A percentile compares a stretch with the other conserved stretches of the same genome.
Evolutionary conservation across 2,888 invertebrate genomes (phyloP).

Genomic region (Philhelius pedissequus): DNA sequence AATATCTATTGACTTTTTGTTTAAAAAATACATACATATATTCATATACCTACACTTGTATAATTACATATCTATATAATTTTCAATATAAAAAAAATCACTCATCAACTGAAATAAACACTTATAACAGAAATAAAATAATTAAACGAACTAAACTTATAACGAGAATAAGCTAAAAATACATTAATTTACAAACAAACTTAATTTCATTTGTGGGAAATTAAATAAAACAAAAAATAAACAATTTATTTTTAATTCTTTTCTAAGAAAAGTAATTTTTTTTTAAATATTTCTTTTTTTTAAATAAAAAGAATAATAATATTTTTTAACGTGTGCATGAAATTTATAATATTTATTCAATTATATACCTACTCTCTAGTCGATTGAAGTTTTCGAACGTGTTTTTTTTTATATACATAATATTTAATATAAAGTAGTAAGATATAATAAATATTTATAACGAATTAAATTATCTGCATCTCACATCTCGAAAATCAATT

Average conservation of each 20-base stretch:
- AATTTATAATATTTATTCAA: conserved; percentile 46
- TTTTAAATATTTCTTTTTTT: conserved; percentile 21
- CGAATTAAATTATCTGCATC: not conserved
- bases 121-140: not conserved
- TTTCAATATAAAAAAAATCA: conserved; percentile 5
- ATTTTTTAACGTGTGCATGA: conserved; percentile 67
- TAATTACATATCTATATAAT: not conserved
- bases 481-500: conserved; percentile 2
- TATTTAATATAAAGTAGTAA: conserved; percentile 11
- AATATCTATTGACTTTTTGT: conserved; percentile 33
- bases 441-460: conserved; percentile 3
- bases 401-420: not conserved
- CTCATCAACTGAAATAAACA: conserved; percentile 23
- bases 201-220: conserved; percentile 55
- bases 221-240: conserved; percentile 39
- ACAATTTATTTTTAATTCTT: conserved; percentile 70
- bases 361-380: conserved; percentile 26
- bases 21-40: not conserved
- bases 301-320: conserved; percentile 67
- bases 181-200: conserved; percentile 57
- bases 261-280: conserved; percentile 71
- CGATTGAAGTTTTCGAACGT: conserved; percentile 35
- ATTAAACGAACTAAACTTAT: conserved; percentile 48
- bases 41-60: not conserved
- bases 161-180: conserved; percentile 66